These are phyloP conservation scores for Stegastes partitus DNA, from an alignment of 2,113 vertebrate genomes.

Conservation along the genomic window DNA sequence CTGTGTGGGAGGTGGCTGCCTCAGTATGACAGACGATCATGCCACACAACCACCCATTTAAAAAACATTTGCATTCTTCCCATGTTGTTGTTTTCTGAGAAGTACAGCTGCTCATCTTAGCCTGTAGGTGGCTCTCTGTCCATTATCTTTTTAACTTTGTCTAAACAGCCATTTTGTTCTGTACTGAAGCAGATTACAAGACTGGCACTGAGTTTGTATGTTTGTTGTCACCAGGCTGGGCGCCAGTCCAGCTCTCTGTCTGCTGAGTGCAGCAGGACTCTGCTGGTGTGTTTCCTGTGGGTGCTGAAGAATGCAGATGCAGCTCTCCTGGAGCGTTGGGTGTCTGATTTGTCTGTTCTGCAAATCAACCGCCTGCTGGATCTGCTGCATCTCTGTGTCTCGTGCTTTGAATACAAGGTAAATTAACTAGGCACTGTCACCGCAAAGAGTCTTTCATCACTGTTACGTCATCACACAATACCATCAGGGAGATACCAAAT, in stretches of 20 bases:
- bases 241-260: slow-evolving; percentile 87
- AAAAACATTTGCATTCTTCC: slow-evolving; percentile 35
- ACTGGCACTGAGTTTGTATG: slow-evolving; percentile 36
- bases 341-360: slow-evolving; percentile 88
- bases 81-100: slow-evolving; percentile 2
- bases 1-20: slow-evolving; percentile 49
- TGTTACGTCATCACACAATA: not conserved
- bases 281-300: slow-evolving; percentile 92
- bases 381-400: slow-evolving; percentile 90
- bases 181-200: slow-evolving; percentile 33
- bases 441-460: not conserved
- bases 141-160: not conserved
- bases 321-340: slow-evolving; percentile 88
- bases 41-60: slow-evolving; percentile 14
- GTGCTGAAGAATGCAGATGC: slow-evolving; percentile 92
- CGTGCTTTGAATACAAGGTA: slow-evolving; percentile 95
- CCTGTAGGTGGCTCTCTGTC: slow-evolving; percentile 67
- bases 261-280: slow-evolving; percentile 90
- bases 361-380: slow-evolving; percentile 92
- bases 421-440: slow-evolving; percentile 3
- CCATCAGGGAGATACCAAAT: not conserved
- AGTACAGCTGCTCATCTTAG: slow-evolving; percentile 35
- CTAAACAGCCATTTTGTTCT: slow-evolving; percentile 59
- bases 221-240: slow-evolving; percentile 81
- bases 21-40: slow-evolving; percentile 30